Evolutionary conservation across 2,797 vertebrate species (phyloP).

Genomic region (Nyctibius grandis): DNA sequence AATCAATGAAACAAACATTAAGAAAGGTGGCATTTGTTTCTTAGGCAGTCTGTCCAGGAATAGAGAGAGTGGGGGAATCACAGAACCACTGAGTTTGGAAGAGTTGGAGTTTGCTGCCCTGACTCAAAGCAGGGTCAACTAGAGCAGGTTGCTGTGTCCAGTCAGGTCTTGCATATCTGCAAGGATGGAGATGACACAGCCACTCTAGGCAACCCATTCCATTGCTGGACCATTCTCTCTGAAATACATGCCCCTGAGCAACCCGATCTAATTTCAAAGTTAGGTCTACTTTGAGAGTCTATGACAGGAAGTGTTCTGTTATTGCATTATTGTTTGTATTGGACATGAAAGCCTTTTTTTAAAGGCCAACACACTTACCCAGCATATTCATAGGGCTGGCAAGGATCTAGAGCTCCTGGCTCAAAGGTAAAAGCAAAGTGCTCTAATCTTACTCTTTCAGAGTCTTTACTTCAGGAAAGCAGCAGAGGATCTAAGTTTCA

Average conservation of each 20-base stretch:
- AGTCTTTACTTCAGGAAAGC: not conserved
- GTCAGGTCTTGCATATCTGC: not conserved
- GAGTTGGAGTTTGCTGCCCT: not conserved
- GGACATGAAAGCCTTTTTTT: not conserved
- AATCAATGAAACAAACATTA: not conserved
- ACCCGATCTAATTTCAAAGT: not conserved
- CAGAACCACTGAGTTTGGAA: not conserved
- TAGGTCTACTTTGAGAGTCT: not conserved
- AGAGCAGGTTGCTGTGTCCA: not conserved
- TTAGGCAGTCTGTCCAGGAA: not conserved
- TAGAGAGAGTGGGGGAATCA: fast-evolving
- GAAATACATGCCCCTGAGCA: not conserved
- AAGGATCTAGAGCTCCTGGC: not conserved
- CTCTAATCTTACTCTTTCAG: not conserved
- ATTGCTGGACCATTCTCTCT: not conserved
- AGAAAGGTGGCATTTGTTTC: not conserved
- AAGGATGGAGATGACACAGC: not conserved
- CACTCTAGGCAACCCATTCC: too few relatives aligned
- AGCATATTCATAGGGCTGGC: not conserved
- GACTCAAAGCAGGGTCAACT: not conserved
- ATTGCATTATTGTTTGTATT: not conserved
- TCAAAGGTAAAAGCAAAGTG: not conserved
- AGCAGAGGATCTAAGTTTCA: not conserved
- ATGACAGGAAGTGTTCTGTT: not conserved
- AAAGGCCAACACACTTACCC: not conserved